Evolutionary conservation across 2,888 invertebrate species (phyloP).

Genomic region (Ethmia dodecea): DNA sequence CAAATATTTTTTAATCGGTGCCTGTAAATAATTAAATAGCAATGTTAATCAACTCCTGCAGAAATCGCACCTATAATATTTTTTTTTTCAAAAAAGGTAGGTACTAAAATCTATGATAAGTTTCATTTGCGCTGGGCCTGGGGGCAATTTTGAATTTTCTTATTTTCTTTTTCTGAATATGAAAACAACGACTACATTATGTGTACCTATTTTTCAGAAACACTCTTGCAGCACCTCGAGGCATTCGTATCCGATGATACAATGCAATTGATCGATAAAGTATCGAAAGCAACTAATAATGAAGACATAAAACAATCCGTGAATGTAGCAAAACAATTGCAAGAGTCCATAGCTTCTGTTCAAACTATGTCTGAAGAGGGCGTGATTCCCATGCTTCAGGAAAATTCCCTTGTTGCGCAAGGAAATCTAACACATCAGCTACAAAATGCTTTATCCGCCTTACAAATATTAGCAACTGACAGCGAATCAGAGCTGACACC

Average conservation of each 20-base stretch:
- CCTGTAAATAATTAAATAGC: too few species aligned
- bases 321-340: slow-evolving; percentile 26
- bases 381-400: neutral
- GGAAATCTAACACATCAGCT: slow-evolving; percentile 9
- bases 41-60: too few species aligned
- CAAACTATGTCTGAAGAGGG: slow-evolving; percentile 1
- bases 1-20: too few species aligned
- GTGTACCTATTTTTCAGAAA: slow-evolving; percentile 13
- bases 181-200: neutral
- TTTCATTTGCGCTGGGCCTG: too few species aligned
- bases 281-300: slow-evolving; percentile 19
- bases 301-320: slow-evolving; percentile 26
- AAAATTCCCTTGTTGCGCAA: slow-evolving; percentile 2
- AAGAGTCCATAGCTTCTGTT: slow-evolving; percentile 18
- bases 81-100: too few species aligned
- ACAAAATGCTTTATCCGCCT: slow-evolving; percentile 3
- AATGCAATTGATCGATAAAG: slow-evolving; percentile 22
- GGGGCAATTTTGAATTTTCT: too few species aligned
- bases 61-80: too few species aligned
- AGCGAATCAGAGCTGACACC: neutral
- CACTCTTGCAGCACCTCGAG: slow-evolving; percentile 28
- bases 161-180: neutral
- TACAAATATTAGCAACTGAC: neutral
- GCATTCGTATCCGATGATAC: slow-evolving; percentile 31
- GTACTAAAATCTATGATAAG: too few species aligned